A percentile compares a stretch with the other conserved stretches of the same genome.
Evolutionary conservation across 2,113 vertebrate genomes (phyloP).

Genomic region (Hemichromis elongatus): DNA sequence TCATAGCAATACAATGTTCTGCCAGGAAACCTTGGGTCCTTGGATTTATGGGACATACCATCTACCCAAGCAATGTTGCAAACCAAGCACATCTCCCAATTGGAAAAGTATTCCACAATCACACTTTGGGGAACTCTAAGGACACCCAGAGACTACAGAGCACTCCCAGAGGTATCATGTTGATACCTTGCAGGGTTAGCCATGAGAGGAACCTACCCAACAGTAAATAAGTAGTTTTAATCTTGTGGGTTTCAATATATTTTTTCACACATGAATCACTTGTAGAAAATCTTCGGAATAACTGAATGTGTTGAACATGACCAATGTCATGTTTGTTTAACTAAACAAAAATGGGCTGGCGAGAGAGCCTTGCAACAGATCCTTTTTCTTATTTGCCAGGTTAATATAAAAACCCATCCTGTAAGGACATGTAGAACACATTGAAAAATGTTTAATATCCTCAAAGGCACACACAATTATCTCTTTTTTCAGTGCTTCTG

Average conservation of each 20-base stretch:
- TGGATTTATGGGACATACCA: neutral
- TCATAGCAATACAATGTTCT: neutral
- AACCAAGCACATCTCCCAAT: neutral
- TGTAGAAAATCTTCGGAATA: neutral
- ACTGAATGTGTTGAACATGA: neutral
- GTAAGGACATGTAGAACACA: neutral
- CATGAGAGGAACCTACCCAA: neutral
- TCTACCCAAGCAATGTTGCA: neutral
- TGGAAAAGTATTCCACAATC: neutral
- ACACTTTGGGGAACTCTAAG: neutral
- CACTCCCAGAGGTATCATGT: neutral
- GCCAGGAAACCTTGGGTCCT: neutral
- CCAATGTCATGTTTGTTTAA: neutral
- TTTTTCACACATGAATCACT: neutral
- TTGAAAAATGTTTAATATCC: constrained; percentile 4
- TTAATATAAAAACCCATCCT: neutral
- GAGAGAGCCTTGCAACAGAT: neutral
- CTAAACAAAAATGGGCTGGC: neutral
- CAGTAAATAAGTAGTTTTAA: neutral
- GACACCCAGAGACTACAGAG: neutral
- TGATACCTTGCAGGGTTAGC: neutral
- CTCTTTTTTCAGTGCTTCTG: neutral
- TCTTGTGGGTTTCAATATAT: neutral
- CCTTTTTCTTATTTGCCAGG: neutral
- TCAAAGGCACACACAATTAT: neutral